These are phyloP conservation scores for Idaea straminata DNA, from an alignment of 2,888 invertebrate species.

Conservation along the genomic window DNA sequence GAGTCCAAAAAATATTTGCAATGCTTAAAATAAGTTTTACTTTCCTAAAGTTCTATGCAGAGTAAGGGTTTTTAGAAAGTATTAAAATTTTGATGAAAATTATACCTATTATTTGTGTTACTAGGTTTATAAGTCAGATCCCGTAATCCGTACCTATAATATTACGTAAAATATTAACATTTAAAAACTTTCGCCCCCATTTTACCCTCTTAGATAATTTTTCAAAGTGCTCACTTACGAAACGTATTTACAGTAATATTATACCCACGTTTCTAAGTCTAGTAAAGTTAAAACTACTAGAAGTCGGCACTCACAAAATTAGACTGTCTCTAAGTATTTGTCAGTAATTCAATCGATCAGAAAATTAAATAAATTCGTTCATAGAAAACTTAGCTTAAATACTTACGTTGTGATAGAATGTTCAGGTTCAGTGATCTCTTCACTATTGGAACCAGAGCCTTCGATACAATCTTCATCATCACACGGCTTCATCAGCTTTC, in stretches of 20 bases:
- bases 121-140: no score
- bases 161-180: no score
- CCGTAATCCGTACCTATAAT: no score
- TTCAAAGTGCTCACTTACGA: not conserved
- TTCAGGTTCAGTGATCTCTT: slow-evolving; percentile 83
- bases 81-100: no score
- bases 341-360: no score
- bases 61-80: no score
- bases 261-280: not conserved
- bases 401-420: slow-evolving; percentile 79
- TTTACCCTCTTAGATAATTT: not conserved
- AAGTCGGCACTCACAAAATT: not conserved
- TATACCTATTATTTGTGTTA: no score
- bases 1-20: no score
- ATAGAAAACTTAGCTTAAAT: not conserved
- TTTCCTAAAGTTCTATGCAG: no score
- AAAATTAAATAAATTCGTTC: no score
- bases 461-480: slow-evolving; percentile 93
- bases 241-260: not conserved
- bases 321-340: not conserved
- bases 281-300: not conserved
- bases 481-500: slow-evolving; percentile 80
- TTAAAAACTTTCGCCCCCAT: not conserved
- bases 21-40: no score
- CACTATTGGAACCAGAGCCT: slow-evolving; percentile 88